These are phyloP conservation scores for Anoplolepis gracilipes DNA, from an alignment of 1,140 invertebrate genomes.

Conservation along the genomic window DNA sequence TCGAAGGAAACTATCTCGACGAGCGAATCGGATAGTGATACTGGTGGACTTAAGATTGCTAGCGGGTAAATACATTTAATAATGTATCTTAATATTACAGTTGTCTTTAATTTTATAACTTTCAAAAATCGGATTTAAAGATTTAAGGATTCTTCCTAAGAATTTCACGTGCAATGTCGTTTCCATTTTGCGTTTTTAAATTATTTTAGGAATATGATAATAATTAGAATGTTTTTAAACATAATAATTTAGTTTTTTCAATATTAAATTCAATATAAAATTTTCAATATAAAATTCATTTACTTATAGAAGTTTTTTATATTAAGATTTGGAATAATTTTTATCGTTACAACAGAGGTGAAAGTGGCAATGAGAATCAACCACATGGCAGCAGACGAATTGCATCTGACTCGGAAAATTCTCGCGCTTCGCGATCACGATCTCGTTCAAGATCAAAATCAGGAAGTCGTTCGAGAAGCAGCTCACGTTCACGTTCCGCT, in stretches of 20 bases:
- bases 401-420: slow-evolving; percentile 84
- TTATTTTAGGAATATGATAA: background rate
- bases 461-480: slow-evolving; percentile 74
- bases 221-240: background rate
- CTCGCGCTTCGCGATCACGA: slow-evolving; percentile 80
- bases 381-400: slow-evolving; percentile 83
- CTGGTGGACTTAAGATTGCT: slow-evolving; percentile 87
- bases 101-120: slow-evolving; percentile 44
- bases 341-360: slow-evolving; percentile 81
- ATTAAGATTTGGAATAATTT: slow-evolving; percentile 5
- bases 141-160: background rate
- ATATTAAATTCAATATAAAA: slow-evolving; percentile 8
- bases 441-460: slow-evolving; percentile 81
- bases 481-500: slow-evolving; percentile 74
- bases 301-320: too few species aligned
- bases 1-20: slow-evolving; percentile 98
- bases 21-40: slow-evolving; percentile 95
- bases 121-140: background rate
- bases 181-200: background rate
- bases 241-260: background rate
- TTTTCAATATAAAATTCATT: too few species aligned
- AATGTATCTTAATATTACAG: slow-evolving; percentile 7
- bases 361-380: slow-evolving; percentile 86
- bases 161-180: background rate
- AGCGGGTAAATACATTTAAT: slow-evolving; percentile 84